A percentile compares a stretch with the other conserved stretches of the same genome.
Conservation (phyloP, 64 coral and sea anemone genomes). For the Stichodactyla helianthus region DNA sequence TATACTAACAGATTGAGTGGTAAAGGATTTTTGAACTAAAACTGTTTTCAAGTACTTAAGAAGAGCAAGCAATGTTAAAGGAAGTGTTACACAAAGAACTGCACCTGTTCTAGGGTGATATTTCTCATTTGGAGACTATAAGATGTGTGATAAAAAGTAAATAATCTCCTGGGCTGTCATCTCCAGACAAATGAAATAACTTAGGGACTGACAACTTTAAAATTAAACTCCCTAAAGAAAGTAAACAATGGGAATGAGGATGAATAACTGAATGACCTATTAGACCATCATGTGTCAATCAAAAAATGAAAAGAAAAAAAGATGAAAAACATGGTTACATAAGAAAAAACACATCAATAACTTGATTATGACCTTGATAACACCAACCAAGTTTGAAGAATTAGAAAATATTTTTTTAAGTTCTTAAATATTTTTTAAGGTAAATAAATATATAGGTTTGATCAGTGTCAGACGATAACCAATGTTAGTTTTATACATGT, state of each 20-base stretch:
- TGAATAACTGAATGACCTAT: background rate
- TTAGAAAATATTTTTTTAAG: background rate
- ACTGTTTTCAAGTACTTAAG: constrained; percentile 14
- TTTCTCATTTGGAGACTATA: background rate
- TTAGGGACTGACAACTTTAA: constrained; percentile 5
- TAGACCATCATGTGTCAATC: background rate
- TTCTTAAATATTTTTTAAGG: background rate
- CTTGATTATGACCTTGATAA: no score
- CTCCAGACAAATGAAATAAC: constrained; percentile 19
- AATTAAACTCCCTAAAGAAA: constrained; percentile 9
- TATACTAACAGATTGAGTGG: background rate
- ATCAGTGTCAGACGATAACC: background rate
- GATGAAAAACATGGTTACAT: background rate
- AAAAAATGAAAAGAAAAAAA: background rate
- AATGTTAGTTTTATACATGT: background rate
- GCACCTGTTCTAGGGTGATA: background rate
- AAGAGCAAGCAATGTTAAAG: background rate
- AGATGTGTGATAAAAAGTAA: background rate
- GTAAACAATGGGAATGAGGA: constrained; percentile 1
- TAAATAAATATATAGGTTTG: background rate
- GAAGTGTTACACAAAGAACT: background rate
- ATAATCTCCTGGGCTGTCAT: background rate
- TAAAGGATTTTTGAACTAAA: background rate
- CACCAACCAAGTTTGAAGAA: no score
- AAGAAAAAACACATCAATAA: background rate